A percentile compares a stretch with the other conserved stretches of the same genome.
These are phyloP conservation scores for Cataglyphis cursor DNA, from an alignment of 2,888 invertebrate species.

Conservation along the genomic window DNA sequence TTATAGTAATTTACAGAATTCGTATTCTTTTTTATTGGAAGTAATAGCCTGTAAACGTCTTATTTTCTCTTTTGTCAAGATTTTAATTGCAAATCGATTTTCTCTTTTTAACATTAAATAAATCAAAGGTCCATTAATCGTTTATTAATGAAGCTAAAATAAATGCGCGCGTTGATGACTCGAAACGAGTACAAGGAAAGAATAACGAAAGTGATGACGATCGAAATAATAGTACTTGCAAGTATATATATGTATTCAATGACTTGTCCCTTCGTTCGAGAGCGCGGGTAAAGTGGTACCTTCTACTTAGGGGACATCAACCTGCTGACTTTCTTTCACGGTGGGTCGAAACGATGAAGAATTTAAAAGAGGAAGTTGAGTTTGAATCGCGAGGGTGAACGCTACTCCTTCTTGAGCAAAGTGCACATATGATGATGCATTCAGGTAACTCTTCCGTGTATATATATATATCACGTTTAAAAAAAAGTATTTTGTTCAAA, in stretches of 20 bases:
- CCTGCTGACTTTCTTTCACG: slow-evolving; percentile 61
- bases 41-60: neutral
- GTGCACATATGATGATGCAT: slow-evolving; percentile 32
- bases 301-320: slow-evolving; percentile 65
- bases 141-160: neutral
- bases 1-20: neutral
- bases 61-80: neutral
- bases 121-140: neutral
- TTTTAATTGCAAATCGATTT: neutral
- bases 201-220: slow-evolving; percentile 73
- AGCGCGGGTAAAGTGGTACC: slow-evolving; percentile 62
- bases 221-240: slow-evolving; percentile 63
- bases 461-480: neutral
- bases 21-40: neutral
- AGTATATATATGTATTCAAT: neutral
- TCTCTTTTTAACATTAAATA: neutral
- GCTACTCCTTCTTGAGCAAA: slow-evolving; percentile 50
- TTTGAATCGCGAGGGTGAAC: slow-evolving; percentile 59
- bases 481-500: slow-evolving; percentile 12
- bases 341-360: slow-evolving; percentile 66
- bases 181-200: slow-evolving; percentile 47
- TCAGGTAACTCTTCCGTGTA: slow-evolving; percentile 14
- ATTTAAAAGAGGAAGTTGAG: slow-evolving; percentile 58
- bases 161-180: slow-evolving; percentile 29
- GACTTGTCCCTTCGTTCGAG: slow-evolving; percentile 66